These are phyloP conservation scores for Aphelenchoides besseyi DNA, from an alignment of 1,140 invertebrate genomes.

Conservation along the genomic window DNA sequence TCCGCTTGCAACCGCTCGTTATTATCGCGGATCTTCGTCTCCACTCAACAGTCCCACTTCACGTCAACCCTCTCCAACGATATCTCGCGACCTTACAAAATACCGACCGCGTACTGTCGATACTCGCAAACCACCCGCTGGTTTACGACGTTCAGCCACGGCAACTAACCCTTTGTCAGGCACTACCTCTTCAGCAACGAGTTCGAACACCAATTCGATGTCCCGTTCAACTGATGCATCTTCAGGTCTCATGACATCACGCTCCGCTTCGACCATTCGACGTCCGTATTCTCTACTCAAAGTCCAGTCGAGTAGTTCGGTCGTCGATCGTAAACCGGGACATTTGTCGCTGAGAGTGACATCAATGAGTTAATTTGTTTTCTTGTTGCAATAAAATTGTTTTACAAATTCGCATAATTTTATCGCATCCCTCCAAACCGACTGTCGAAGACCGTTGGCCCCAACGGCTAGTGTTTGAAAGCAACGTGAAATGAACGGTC, in stretches of 20 bases:
- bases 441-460: too few relatives aligned
- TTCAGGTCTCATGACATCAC: slow-evolving; percentile 30
- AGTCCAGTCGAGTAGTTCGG: slow-evolving; percentile 47
- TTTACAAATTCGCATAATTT: slow-evolving; percentile 2
- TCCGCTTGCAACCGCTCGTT: slow-evolving; percentile 37
- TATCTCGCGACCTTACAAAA: slow-evolving; percentile 17
- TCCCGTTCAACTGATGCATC: slow-evolving; percentile 20
- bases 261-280: slow-evolving; percentile 38
- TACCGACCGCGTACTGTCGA: slow-evolving; percentile 26
- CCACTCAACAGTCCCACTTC: background rate
- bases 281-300: slow-evolving; percentile 53
- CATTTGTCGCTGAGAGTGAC: slow-evolving; percentile 49
- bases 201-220: too few relatives aligned
- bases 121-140: slow-evolving; percentile 14
- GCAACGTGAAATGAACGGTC: too few relatives aligned
- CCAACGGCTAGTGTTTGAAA: too few relatives aligned
- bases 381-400: slow-evolving; percentile 3
- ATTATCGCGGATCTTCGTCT: slow-evolving; percentile 16
- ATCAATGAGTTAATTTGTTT: slow-evolving; percentile 32
- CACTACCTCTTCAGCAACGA: slow-evolving; percentile 27
- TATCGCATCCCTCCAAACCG: too few relatives aligned
- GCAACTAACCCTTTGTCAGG: slow-evolving; percentile 15
- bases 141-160: slow-evolving; percentile 32
- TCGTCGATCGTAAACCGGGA: slow-evolving; percentile 45
- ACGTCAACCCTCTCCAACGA: slow-evolving; percentile 19